Evolutionary conservation across 2,113 vertebrate genomes (phyloP).

Genomic region (Amazona guildingii): DNA sequence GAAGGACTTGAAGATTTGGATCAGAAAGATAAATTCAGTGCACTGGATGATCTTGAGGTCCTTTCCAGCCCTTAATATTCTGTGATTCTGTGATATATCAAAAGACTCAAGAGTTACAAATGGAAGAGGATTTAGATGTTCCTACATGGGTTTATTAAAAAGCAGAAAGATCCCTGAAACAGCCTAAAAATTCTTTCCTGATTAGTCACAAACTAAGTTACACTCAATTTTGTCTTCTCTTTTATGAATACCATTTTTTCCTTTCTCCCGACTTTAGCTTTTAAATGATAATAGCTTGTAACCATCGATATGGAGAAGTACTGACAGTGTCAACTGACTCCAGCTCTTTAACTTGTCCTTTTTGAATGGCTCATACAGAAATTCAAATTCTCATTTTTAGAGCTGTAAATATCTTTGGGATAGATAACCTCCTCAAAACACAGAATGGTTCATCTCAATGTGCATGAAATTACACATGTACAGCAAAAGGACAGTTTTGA

Average conservation of each 20-base stretch:
- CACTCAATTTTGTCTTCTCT: not conserved
- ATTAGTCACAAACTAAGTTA: not conserved
- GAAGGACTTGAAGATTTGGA: not conserved
- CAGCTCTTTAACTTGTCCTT: not conserved
- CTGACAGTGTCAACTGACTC: not conserved
- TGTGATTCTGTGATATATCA: no score
- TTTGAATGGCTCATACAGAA: not conserved
- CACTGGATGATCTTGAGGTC: no score
- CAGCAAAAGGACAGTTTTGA: not conserved
- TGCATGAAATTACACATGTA: not conserved
- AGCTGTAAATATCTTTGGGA: not conserved
- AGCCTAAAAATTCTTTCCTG: not conserved
- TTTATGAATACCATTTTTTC: not conserved
- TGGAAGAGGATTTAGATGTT: not conserved
- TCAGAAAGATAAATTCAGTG: not conserved
- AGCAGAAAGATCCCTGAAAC: not conserved
- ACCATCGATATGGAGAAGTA: not conserved
- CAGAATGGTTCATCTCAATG: not conserved
- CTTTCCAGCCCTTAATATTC: no score
- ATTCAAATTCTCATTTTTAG: not conserved
- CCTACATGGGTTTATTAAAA: not conserved
- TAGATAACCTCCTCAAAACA: not conserved
- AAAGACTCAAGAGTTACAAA: not conserved
- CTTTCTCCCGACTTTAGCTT: not conserved
- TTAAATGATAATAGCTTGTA: not conserved